Evolutionary conservation across 2,888 invertebrate species (phyloP), one percentile per base, ranked within the genome.

Genomic region (Chymomyza fuscimana): DNA sequence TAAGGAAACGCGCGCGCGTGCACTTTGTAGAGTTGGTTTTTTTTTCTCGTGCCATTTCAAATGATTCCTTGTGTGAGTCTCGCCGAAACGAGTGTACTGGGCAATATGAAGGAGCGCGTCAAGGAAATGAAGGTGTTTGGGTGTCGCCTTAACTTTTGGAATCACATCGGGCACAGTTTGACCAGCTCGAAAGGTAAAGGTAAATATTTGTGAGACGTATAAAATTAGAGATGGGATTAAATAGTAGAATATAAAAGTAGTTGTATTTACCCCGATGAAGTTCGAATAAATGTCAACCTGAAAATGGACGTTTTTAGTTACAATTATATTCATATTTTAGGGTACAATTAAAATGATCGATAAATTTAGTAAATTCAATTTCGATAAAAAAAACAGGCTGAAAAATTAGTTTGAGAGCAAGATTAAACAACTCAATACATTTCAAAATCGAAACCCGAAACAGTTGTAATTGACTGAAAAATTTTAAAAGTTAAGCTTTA

Each of bases 61-160:
- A 92, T 92, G 92, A 92, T 92, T 90, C 92, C 92, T 89, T 92
- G 92, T 86, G 92, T 92, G 75, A 92, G 92, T 86, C 88, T 92
- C 77, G 91, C 92, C 79, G 92, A 92, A 87, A 92, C 93, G 90
- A 92, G 92, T 91, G 92, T 92, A 81, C 90, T 92, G 90, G 92
- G 91, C 89, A 92, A 92, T 87, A 93, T 92, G 92, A 93, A 92
- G 91, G 93, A 93, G 86, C 92, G 92, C 79, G 92, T 92, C 78
- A 92, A 92, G 89, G 93, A 92, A 89, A 93, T 93, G 92, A 92
- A 92, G 89, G 92, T 93, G 68, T 93, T 93, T 80, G 92, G 93
- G 79, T 93, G 93, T 81, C 92, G 93, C 79, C 91, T 93, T 85
- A 92, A 93, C 84, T 93, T 93, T 81, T 92, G 92, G 92, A 92